Evolutionary conservation across 1,140 invertebrate species (phyloP).

Genomic region (Goniozus legneri): DNA sequence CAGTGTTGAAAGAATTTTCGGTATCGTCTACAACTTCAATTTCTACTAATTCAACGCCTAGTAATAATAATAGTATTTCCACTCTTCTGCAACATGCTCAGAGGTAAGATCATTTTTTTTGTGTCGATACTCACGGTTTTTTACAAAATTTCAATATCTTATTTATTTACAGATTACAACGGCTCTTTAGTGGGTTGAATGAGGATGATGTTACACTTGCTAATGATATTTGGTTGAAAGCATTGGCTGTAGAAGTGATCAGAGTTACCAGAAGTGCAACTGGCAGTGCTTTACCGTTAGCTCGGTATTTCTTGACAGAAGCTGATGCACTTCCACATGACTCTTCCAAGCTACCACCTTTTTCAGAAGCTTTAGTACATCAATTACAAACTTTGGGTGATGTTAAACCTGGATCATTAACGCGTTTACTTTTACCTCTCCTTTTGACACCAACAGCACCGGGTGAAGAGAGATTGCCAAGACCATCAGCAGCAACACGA

Average conservation of each 20-base stretch:
- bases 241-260: slow-evolving; percentile 78
- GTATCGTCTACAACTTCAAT: slow-evolving; percentile 36
- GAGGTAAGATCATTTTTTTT: slow-evolving; percentile 40
- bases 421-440: slow-evolving; percentile 76
- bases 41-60: slow-evolving; percentile 44
- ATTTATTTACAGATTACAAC: slow-evolving; percentile 62
- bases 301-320: slow-evolving; percentile 63
- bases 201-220: slow-evolving; percentile 72
- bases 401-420: slow-evolving; percentile 80
- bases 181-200: slow-evolving; percentile 78
- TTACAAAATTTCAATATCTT: not conserved
- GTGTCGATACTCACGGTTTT: not conserved
- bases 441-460: slow-evolving; percentile 51
- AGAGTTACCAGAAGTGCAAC: slow-evolving; percentile 65
- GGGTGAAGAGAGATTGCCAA: slow-evolving; percentile 49
- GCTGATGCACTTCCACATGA: slow-evolving; percentile 56
- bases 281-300: slow-evolving; percentile 60
- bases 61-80: slow-evolving; percentile 57
- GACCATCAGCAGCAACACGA: slow-evolving; percentile 41
- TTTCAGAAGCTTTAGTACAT: slow-evolving; percentile 74
- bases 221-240: slow-evolving; percentile 79
- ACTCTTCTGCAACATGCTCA: slow-evolving; percentile 70
- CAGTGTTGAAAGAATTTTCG: slow-evolving; percentile 45
- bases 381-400: slow-evolving; percentile 76
- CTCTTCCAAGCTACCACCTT: slow-evolving; percentile 54